Conservation (phyloP, 2,888 invertebrate species). For the Sthenelais limicola region DNA sequence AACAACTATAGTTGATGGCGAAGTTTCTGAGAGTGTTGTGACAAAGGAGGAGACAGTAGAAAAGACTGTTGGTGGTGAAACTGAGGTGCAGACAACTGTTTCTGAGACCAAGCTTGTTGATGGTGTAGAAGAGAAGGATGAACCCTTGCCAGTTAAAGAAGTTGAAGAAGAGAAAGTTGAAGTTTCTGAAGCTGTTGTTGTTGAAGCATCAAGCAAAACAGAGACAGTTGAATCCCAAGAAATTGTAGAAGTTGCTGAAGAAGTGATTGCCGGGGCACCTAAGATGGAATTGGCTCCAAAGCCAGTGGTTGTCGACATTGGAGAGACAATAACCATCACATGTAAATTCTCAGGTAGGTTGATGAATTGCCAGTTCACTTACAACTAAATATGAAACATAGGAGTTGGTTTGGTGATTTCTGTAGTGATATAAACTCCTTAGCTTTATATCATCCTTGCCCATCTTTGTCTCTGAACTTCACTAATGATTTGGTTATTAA, state of each 20-base stretch:
- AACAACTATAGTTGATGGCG: not conserved
- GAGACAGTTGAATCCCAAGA: not conserved
- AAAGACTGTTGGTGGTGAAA: not conserved
- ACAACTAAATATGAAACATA: no score
- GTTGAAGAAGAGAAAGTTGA: not conserved
- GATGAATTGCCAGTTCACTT: no score
- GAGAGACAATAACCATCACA: slow-evolving; percentile 43
- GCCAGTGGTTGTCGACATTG: slow-evolving; percentile 40
- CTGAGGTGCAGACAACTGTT: no score
- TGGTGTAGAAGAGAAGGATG: not conserved
- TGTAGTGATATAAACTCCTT: no score
- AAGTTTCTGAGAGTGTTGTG: not conserved
- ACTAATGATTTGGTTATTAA: no score
- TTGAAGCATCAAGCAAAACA: not conserved
- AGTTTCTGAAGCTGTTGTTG: not conserved
- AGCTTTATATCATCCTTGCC: no score
- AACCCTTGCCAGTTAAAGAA: not conserved
- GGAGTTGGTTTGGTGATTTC: no score
- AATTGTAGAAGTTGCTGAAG: not conserved
- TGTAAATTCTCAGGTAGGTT: slow-evolving; percentile 40
- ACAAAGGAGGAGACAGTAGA: not conserved
- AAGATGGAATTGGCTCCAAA: slow-evolving; percentile 35
- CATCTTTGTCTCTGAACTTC: no score
- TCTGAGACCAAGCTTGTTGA: no score
- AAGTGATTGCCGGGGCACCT: slow-evolving; percentile 12